Evolutionary conservation across 2,113 vertebrate genomes (phyloP), one percentile per base, ranked within the genome.

Genomic region (Nicator chloris): DNA sequence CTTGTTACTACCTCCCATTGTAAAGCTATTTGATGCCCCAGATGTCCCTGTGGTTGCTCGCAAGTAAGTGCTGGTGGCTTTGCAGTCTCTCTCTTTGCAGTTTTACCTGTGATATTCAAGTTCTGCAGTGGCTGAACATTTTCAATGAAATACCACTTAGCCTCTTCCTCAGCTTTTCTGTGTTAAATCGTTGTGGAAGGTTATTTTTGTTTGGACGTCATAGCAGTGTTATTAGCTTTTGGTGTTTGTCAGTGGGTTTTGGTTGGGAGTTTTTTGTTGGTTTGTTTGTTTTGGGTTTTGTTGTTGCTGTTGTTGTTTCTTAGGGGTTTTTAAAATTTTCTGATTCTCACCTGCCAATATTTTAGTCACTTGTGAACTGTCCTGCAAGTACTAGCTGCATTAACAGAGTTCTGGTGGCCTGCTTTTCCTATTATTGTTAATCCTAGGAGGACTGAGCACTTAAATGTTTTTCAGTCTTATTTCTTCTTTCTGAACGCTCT

Each of bases 11-110:
- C 99, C 99, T 87, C 99, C 99, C 11, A 99, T 99, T 60, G 99
- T 99, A 71, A 99, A 99, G 95, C 97, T 99, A 1, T 99, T 99
- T 91, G 99, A 99, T 94, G 99, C 99, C 40, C 98, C 98, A 0
- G 99, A 99, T 83, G 98, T 98, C 19, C 99, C 99, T 4, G 92
- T 99, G 54, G 98, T 98, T 61, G 99, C 99, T 31, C 99, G 99
- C 97, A 99, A 99, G 99, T 99, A 96, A 98, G 99, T 95, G 18
- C 20, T 88, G 73, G 24, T 75, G 49, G 31, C 51, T 82, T 80
- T 76, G 47, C 68, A 47, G 22, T 59, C 69, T 75, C 15, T 77
- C 35, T 49, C 20, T 31, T 57, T 59, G 22, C 39, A 44, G 24
- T 75, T 85, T 63, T 14, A 4, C 24, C 13, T 63, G 21, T 50